Conservation (phyloP, 2,888 invertebrate genomes). For the Chymomyza caudatula region DNA sequence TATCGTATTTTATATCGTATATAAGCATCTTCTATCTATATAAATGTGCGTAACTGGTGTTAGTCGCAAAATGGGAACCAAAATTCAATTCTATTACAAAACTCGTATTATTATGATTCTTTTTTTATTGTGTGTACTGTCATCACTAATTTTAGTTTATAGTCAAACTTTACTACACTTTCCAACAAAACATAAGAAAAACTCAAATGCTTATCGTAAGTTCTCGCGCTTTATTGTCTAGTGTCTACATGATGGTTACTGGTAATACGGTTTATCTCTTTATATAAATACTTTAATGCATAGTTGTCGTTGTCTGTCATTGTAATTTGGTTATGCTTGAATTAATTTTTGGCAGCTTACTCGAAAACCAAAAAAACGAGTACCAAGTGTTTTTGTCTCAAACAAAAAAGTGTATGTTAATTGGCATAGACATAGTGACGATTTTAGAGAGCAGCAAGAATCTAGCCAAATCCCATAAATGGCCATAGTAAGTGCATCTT, state of each 20-base stretch:
- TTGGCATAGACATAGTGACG: neutral
- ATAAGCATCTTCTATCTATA: constrained; percentile 27
- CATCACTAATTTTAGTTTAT: constrained; percentile 68
- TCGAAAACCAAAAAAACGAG: neutral
- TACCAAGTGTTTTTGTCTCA: neutral
- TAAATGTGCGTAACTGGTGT: constrained; percentile 76
- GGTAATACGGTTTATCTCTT: neutral
- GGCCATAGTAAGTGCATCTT: too few species aligned
- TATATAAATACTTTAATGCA: constrained; percentile 31
- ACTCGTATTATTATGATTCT: constrained; percentile 13
- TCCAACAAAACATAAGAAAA: neutral
- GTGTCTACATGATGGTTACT: constrained; percentile 4
- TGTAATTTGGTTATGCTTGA: neutral
- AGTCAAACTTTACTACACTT: constrained; percentile 7
- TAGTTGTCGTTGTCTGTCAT: constrained; percentile 12
- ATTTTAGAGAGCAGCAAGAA: neutral
- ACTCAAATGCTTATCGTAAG: constrained; percentile 38
- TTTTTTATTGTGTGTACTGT: constrained; percentile 64
- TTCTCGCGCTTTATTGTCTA: constrained; percentile 45
- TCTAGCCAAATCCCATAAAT: too few species aligned
- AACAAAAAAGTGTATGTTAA: neutral
- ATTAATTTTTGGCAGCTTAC: neutral
- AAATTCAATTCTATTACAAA: constrained; percentile 18
- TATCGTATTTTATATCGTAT: constrained; percentile 18
- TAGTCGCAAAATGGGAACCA: constrained; percentile 73